phyloP scores from a whole-genome alignment of 1,140 invertebrate genomes.

The Aphaenogaster rudis region DNA sequence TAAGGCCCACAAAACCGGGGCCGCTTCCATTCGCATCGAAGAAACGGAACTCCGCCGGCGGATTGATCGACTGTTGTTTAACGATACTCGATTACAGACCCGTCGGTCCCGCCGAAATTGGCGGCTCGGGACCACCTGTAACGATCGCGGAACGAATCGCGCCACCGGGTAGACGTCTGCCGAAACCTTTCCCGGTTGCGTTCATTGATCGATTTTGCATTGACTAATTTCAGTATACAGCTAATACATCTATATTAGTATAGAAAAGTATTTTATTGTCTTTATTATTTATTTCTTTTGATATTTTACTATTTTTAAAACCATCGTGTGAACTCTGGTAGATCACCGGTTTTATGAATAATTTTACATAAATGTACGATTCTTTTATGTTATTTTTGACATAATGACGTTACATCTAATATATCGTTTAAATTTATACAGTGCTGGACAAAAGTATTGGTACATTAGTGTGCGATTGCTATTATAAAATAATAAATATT shows the following conservation, averaged over 20 bases:
- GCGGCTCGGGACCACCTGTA: constrained; percentile 65
- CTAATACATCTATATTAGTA: background rate
- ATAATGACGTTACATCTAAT: background rate
- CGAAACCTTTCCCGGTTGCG: constrained; percentile 16
- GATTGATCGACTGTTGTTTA: constrained; percentile 66
- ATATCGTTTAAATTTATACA: too few relatives aligned
- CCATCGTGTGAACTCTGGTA: background rate
- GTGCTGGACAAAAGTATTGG: too few relatives aligned
- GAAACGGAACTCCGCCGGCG: constrained; percentile 65
- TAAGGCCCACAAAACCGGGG: constrained; percentile 65
- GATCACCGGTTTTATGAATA: background rate
- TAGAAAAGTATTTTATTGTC: background rate
- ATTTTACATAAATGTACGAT: background rate
- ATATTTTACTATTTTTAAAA: background rate
- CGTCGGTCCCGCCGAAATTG: constrained; percentile 62
- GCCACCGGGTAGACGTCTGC: constrained; percentile 37
- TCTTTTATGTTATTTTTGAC: background rate
- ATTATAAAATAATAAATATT: too few relatives aligned
- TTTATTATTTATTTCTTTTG: background rate
- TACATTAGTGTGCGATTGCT: too few relatives aligned
- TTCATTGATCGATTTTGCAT: constrained; percentile 41
- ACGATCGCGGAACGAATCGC: constrained; percentile 59
- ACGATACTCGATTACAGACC: constrained; percentile 70
- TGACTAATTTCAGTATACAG: background rate
- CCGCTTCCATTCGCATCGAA: constrained; percentile 66